A percentile compares a stretch with the other conserved stretches of the same genome.
phyloP scores from a whole-genome alignment of 2,888 invertebrate genomes.

The Aspidiotus destructor region DNA sequence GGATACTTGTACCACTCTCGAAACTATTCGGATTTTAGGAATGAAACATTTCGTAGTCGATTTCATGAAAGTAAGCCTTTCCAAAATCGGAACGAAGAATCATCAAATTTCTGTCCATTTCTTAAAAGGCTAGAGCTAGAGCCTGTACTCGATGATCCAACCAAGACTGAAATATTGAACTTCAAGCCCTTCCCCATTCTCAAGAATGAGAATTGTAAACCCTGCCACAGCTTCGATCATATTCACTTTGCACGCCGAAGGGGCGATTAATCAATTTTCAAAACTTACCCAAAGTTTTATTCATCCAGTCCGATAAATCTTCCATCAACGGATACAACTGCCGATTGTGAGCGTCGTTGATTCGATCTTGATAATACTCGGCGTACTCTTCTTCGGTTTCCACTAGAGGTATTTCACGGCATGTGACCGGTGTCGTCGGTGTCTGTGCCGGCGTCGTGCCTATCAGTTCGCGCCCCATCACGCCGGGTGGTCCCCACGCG shows the following conservation, averaged over 20 bases:
- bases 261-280: too few relatives aligned
- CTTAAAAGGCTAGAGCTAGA: too few relatives aligned
- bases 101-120: too few relatives aligned
- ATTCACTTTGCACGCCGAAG: too few relatives aligned
- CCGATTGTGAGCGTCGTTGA: conserved; percentile 64
- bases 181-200: too few relatives aligned
- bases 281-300: conserved; percentile 67
- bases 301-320: conserved; percentile 80
- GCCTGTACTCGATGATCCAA: too few relatives aligned
- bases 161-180: too few relatives aligned
- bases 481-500: conserved; percentile 33
- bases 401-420: conserved; percentile 31
- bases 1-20: too few relatives aligned
- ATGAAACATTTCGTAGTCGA: too few relatives aligned
- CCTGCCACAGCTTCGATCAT: not conserved
- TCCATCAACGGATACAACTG: conserved; percentile 74
- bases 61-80: too few relatives aligned
- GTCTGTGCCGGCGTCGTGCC: conserved; percentile 28
- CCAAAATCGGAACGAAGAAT: too few relatives aligned
- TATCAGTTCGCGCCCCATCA: conserved; percentile 23
- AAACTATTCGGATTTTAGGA: too few relatives aligned
- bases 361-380: conserved; percentile 60
- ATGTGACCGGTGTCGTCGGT: conserved; percentile 19
- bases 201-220: not conserved
- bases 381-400: conserved; percentile 50